phyloP scores from a whole-genome alignment of 1,140 invertebrate species.

The Elymnias hypermnestra region DNA sequence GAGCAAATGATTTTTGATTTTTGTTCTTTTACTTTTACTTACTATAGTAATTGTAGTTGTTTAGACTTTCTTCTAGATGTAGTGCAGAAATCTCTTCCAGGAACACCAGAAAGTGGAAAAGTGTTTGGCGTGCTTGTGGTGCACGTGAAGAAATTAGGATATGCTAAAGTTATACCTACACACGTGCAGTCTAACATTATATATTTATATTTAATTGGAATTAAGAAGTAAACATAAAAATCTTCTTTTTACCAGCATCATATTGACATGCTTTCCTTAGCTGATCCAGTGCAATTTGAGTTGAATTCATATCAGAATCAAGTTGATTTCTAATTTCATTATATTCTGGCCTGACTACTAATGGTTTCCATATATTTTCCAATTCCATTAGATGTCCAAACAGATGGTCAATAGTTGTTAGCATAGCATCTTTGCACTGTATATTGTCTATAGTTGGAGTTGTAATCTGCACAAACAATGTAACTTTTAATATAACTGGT shows the following conservation, averaged over 20 bases:
- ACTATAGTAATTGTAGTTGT: no score
- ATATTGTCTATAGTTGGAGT: slow-evolving; percentile 22
- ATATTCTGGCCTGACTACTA: slow-evolving; percentile 7
- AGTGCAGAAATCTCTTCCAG: no score
- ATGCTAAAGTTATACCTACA: no score
- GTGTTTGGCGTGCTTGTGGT: no score
- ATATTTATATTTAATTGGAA: no score
- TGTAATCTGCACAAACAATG: slow-evolving; percentile 17
- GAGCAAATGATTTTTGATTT: no score
- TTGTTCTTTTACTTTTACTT: no score
- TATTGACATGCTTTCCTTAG: slow-evolving; percentile 6
- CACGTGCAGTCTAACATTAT: no score
- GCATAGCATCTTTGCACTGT: slow-evolving; percentile 16
- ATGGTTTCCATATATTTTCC: slow-evolving; percentile 6
- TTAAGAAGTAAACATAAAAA: neutral
- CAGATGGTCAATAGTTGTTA: slow-evolving; percentile 17
- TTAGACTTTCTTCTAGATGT: no score
- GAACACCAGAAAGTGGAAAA: no score
- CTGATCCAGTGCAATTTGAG: slow-evolving; percentile 3
- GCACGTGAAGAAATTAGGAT: no score
- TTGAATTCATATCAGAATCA: slow-evolving; percentile 1
- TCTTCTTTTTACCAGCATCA: neutral
- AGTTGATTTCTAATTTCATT: slow-evolving; percentile 6
- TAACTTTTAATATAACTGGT: no score
- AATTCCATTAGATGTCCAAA: slow-evolving; percentile 8